phyloP scores from a whole-genome alignment of 2,797 vertebrate species.

The Oreochromis grahami region DNA sequence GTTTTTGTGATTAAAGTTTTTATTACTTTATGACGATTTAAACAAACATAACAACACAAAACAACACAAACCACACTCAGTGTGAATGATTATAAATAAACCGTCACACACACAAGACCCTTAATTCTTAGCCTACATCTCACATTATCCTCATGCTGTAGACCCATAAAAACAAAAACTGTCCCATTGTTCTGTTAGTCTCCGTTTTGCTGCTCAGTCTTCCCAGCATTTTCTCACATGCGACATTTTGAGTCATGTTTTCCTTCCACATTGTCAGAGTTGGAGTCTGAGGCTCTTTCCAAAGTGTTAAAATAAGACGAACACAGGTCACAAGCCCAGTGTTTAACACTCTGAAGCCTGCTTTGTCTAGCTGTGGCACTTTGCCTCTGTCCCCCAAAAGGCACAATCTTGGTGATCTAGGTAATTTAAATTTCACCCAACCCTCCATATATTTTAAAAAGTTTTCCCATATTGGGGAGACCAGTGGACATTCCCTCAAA shows the following conservation, averaged over 20 bases:
- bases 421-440: background rate
- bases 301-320: background rate
- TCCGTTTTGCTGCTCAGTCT: background rate
- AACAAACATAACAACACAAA: background rate
- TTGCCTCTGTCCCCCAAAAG: background rate
- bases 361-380: background rate
- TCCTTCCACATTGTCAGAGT: background rate
- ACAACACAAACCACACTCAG: background rate
- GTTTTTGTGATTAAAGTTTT: background rate
- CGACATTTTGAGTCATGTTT: background rate
- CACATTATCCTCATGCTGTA: background rate
- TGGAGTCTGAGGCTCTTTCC: background rate
- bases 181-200: background rate
- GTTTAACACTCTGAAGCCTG: background rate
- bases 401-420: background rate
- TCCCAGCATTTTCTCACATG: background rate
- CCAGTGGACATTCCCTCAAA: background rate
- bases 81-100: background rate
- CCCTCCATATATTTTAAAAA: background rate
- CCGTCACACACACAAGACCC: background rate
- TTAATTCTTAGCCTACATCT: background rate
- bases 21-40: background rate
- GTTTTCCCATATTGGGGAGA: background rate
- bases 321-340: background rate
- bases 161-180: background rate